A percentile compares a stretch with the other conserved stretches of the same genome.
phyloP scores from a whole-genome alignment of 2,797 vertebrate genomes.

The Paguma larvata region DNA sequence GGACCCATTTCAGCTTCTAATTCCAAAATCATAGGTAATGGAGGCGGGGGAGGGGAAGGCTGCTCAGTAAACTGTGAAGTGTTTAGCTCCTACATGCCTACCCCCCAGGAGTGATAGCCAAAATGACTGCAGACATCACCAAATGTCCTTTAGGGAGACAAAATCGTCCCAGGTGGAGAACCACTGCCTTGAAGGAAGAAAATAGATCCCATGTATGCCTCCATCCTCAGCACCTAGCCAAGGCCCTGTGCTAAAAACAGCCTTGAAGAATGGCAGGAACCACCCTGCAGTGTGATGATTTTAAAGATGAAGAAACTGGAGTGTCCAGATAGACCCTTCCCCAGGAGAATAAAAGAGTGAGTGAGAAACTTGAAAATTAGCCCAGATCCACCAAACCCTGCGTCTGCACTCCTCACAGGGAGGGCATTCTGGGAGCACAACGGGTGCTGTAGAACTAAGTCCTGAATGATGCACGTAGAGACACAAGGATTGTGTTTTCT shows the following conservation, averaged over 20 bases:
- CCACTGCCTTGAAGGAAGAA: neutral
- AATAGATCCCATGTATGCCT: neutral
- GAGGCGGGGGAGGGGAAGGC: accelerated
- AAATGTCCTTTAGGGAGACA: neutral
- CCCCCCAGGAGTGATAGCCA: neutral
- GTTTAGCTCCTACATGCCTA: neutral
- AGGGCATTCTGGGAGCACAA: neutral
- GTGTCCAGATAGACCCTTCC: neutral
- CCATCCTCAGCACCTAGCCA: neutral
- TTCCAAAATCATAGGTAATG: neutral
- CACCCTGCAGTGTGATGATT: neutral
- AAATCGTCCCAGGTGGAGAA: neutral
- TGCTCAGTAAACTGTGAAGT: neutral
- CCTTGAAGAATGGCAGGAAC: neutral
- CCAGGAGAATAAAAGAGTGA: neutral
- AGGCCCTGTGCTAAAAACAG: neutral
- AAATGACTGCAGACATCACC: neutral
- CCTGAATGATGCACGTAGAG: neutral
- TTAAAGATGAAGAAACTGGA: neutral
- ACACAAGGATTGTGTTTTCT: neutral
- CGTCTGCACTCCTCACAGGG: neutral
- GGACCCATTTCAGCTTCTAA: neutral
- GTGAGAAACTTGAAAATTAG: neutral
- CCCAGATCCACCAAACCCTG: neutral
- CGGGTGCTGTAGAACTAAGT: neutral